Percentiles rank a stretch among this genome's conserved stretches.
Evolutionary conservation across 2,797 vertebrate genomes (phyloP).

Genomic region (Tragelaphus eurycerus): DNA sequence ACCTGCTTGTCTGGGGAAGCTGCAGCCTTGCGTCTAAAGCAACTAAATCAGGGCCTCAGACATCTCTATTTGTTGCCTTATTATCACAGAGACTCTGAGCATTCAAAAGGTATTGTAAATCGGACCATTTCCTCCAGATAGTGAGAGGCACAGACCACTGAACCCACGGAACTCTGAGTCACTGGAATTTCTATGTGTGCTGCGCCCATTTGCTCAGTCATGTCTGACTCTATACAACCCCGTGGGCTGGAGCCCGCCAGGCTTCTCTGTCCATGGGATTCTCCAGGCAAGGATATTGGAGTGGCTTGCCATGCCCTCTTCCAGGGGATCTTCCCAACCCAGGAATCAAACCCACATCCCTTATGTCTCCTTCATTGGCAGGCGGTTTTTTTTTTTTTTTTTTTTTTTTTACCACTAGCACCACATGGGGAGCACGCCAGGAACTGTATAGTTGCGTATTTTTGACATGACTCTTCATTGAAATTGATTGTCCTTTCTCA

Average conservation of each 20-base stretch:
- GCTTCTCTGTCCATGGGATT: not conserved
- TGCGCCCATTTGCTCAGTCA: not conserved
- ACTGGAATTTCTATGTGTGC: not conserved
- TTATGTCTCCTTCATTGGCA: not conserved
- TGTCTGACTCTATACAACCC: not conserved
- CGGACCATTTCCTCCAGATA: not conserved
- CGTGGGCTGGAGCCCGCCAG: not conserved
- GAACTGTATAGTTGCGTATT: not conserved
- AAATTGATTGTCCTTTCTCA: not conserved
- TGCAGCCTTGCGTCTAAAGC: not conserved
- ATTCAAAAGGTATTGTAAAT: not conserved
- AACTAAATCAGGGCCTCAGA: not conserved
- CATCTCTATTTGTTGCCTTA: not conserved
- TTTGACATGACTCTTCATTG: not conserved
- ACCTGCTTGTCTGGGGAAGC: not conserved
- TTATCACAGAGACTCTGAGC: not conserved
- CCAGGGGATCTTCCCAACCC: not conserved
- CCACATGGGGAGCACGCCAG: not conserved
- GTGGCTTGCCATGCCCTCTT: not conserved
- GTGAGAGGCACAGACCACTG: not conserved
- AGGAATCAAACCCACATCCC: not conserved
- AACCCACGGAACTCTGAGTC: not conserved
- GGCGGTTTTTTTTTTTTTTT: fast-evolving
- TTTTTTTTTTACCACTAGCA: not conserved
- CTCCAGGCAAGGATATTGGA: not conserved